phyloP scores from a whole-genome alignment of 2,888 invertebrate species.

The Hydrotaea diabolus region DNA sequence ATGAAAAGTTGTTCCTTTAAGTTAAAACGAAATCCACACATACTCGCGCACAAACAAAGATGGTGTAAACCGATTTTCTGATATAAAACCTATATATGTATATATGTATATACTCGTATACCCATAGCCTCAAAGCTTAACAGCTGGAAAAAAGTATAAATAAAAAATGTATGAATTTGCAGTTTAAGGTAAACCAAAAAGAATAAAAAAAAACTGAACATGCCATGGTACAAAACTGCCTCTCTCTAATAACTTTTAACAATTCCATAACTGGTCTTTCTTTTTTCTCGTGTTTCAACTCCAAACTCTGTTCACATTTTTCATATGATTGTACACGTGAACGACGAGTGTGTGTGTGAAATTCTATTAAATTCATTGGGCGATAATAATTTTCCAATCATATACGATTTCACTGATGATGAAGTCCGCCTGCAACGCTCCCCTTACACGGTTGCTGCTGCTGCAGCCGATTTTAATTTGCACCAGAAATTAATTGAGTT shows the following conservation, averaged over 20 bases:
- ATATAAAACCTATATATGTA: neutral
- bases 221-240: neutral
- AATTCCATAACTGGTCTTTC: neutral
- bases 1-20: slow-evolving; percentile 54
- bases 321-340: too few relatives aligned
- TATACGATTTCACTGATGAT: neutral
- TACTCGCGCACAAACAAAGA: neutral
- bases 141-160: neutral
- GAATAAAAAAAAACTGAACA: neutral
- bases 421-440: neutral
- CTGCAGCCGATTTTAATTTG: slow-evolving; percentile 24
- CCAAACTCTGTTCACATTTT: neutral
- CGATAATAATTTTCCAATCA: slow-evolving; percentile 30
- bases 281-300: too few relatives aligned
- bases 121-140: slow-evolving; percentile 7
- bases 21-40: neutral
- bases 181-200: neutral
- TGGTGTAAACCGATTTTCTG: neutral
- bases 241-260: slow-evolving; percentile 29
- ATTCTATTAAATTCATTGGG: slow-evolving; percentile 30
- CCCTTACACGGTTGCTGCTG: neutral
- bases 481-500: slow-evolving; percentile 37
- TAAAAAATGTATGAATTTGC: slow-evolving; percentile 18
- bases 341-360: neutral
- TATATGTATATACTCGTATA: neutral